Base-by-base conservation (phyloP, 2,113 vertebrate genomes). In the Pollimyrus isidori region DNA sequence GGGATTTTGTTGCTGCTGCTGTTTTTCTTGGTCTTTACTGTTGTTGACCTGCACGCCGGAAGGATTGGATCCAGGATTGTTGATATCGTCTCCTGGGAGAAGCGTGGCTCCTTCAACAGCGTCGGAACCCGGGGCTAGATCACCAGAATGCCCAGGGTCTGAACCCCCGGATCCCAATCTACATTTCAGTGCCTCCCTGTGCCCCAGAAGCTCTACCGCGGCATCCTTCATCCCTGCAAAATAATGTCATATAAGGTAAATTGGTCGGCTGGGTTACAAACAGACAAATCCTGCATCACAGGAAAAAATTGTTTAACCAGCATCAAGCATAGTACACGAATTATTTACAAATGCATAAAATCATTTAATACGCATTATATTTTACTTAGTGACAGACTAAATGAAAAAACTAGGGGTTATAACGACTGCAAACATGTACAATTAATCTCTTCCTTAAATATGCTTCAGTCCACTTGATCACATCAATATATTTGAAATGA, bases 211-310 rank as follows among this genome's bases (percentile, higher is more conserved):
- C 96, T 98, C 98, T 86, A 94, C 95, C 89, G 97, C 97, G 65
- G 97, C 97, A 94, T 99, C 97, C 94, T 98, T 99, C 97, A 99
- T 98, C 95, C 98, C 97, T 99, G 96, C 49, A 91, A 89, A 95
- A 90, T 94, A 88, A 88, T 49, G 42, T 39, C 9, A 86, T 73
- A 86, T 65, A 56, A 73, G 83, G 84, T 88, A 69, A 90, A 58
- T 87, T 10, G 30, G 85, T 76, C 45, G 73, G 2, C 15, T 56
- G 49, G n/a, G 56, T 39, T 69, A 89, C 85, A 53, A 48, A 17
- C 35, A 80, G 82, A 21, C 42, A 90, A 30, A 56, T 80, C 69
- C 86, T 90, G 69, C 69, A 62, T 90, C 50, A 83, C 56, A 87
- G 87, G 83, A 82, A 13, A 83, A 80, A 90, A 26, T n/a, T 21